Evolutionary conservation across 2,797 vertebrate genomes (phyloP).

Genomic region (Acanthis flammea): DNA sequence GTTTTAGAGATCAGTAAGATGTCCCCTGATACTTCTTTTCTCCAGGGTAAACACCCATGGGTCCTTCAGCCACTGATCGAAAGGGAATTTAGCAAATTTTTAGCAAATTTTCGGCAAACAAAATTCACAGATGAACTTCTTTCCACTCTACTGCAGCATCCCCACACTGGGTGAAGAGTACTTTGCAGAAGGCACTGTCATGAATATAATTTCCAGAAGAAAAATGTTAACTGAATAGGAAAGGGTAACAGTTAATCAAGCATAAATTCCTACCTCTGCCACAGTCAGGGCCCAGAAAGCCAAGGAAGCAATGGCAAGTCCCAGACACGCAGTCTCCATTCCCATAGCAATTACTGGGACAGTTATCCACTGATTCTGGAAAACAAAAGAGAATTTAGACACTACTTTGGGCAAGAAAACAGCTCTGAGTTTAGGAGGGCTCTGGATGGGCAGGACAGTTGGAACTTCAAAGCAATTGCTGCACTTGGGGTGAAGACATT

Average conservation of each 20-base stretch:
- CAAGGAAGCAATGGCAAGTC: slow-evolving; percentile 95
- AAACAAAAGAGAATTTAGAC: slow-evolving; percentile 29
- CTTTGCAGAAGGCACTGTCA: not conserved
- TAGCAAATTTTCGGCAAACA: not conserved
- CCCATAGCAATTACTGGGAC: slow-evolving; percentile 97
- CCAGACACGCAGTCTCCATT: slow-evolving; percentile 95
- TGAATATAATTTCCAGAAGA: not conserved
- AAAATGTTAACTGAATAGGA: not conserved
- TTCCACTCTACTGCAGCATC: not conserved
- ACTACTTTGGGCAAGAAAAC: not conserved
- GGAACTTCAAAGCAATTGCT: not conserved
- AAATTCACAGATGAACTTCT: not conserved
- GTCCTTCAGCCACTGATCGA: rapidly evolving
- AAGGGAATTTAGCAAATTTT: not conserved
- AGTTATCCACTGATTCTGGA: slow-evolving; percentile 93
- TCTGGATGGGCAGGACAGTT: not conserved
- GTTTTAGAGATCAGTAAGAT: not conserved
- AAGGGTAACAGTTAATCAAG: not conserved
- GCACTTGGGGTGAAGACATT: not conserved
- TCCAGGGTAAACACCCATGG: rapidly evolving
- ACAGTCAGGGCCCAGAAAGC: slow-evolving; percentile 94
- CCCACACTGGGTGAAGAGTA: not conserved
- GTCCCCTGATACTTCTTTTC: not conserved
- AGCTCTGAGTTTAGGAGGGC: not conserved
- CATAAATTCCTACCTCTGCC: slow-evolving; percentile 85